phyloP scores from a whole-genome alignment of 1,140 invertebrate genomes.

The Trinorchestia longiramus region DNA sequence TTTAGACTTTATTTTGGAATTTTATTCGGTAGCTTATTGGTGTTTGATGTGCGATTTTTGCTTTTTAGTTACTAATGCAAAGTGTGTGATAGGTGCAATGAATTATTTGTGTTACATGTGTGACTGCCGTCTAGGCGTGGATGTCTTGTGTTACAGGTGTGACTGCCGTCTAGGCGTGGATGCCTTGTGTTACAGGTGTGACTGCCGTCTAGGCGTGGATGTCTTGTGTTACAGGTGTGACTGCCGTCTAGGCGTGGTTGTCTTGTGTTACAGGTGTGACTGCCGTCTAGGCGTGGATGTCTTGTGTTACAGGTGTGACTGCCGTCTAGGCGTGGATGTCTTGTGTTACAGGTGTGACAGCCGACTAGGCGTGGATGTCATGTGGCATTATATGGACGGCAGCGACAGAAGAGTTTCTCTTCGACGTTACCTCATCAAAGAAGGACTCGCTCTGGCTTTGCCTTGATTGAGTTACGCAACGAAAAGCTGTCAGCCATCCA shows the following conservation, averaged over 20 bases:
- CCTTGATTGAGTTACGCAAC: not conserved
- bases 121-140: no score
- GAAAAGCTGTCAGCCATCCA: not conserved
- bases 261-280: no score
- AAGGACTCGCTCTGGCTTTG: not conserved
- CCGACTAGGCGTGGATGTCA: not conserved
- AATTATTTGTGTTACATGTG: not conserved
- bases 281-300: no score
- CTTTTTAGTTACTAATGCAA: no score
- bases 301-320: no score
- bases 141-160: no score
- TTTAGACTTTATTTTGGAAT: no score
- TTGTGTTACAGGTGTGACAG: not conserved
- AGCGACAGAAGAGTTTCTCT: not conserved
- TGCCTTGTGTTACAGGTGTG: not conserved
- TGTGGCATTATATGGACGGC: not conserved
- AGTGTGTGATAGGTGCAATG: no score
- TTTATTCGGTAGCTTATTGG: no score
- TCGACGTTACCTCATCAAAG: not conserved
- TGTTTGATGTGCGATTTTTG: no score
- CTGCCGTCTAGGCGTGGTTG: not conserved
- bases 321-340: no score
- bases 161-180: not conserved
- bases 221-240: not conserved
- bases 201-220: not conserved